Evolutionary conservation across 2,113 vertebrate genomes (phyloP).

Genomic region (Catagonus wagneri): DNA sequence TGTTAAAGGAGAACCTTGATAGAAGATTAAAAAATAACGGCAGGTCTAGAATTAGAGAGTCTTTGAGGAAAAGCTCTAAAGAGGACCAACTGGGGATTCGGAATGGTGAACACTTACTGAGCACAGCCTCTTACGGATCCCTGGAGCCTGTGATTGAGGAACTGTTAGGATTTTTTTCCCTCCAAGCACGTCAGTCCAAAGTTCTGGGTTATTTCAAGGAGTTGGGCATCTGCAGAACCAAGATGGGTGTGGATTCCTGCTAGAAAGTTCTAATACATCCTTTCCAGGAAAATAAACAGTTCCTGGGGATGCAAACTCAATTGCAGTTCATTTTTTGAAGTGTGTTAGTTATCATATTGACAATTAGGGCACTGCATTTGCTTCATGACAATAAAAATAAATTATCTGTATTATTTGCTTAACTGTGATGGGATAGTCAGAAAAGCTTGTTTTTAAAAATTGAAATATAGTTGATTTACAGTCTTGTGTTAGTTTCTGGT

Average conservation of each 20-base stretch:
- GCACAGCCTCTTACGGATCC: background rate
- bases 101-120: background rate
- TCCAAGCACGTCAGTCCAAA: background rate
- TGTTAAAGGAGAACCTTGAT: constrained; percentile 19
- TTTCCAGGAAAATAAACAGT: constrained; percentile 39
- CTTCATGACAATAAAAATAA: constrained; percentile 19
- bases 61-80: background rate
- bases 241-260: background rate
- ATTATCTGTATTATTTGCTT: constrained; percentile 9
- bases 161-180: background rate
- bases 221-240: background rate
- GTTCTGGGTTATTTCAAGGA: background rate
- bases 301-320: background rate
- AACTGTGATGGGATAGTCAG: background rate
- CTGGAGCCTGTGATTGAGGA: background rate
- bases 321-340: background rate
- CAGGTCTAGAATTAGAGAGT: background rate
- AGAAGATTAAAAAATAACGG: background rate
- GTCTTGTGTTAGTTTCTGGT: too few species aligned
- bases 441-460: background rate
- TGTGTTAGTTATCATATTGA: background rate
- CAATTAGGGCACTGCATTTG: background rate
- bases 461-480: too few species aligned
- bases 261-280: constrained; percentile 46
- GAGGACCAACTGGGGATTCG: background rate